Percentiles rank a stretch among this genome's conserved stretches.
These are phyloP conservation scores for Lomographa bimaculata DNA, from an alignment of 2,888 invertebrate genomes.

Conservation along the genomic window DNA sequence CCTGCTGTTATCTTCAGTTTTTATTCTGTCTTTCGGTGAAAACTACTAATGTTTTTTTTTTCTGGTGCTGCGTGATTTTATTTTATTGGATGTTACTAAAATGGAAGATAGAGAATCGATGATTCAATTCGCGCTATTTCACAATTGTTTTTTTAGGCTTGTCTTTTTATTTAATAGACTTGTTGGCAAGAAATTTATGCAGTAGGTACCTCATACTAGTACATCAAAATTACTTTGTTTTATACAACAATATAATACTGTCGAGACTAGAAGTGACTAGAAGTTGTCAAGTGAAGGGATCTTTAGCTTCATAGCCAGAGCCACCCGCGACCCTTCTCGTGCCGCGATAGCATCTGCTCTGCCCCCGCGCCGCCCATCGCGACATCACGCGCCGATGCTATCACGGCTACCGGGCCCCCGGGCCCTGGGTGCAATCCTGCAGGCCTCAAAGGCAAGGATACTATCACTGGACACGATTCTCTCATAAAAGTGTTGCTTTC, in stretches of 20 bases:
- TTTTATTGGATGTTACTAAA: too few relatives aligned
- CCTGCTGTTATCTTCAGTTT: conserved; percentile 23
- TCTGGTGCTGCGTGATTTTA: too few relatives aligned
- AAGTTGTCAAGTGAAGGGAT: neutral
- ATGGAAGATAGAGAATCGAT: too few relatives aligned
- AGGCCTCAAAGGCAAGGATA: conserved; percentile 39
- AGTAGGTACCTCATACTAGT: too few relatives aligned
- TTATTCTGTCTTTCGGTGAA: conserved; percentile 22
- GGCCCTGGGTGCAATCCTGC: conserved; percentile 24
- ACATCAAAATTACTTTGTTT: too few relatives aligned
- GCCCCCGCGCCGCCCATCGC: conserved; percentile 56
- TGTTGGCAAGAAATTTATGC: too few relatives aligned
- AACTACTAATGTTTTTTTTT: conserved; percentile 16
- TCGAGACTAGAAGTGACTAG: neutral
- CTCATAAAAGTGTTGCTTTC: conserved; percentile 63
- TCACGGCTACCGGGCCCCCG: conserved; percentile 58
- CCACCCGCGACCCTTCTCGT: conserved; percentile 55
- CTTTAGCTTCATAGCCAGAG: too few relatives aligned
- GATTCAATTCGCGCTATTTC: too few relatives aligned
- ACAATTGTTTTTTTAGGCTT: too few relatives aligned
- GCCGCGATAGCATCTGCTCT: conserved; percentile 65
- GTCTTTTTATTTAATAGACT: too few relatives aligned
- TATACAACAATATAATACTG: too few relatives aligned
- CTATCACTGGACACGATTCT: conserved; percentile 58
- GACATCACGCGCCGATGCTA: conserved; percentile 72